These are phyloP conservation scores for Aphidoletes aphidimyza DNA, from an alignment of 2,888 invertebrate genomes.

Conservation along the genomic window DNA sequence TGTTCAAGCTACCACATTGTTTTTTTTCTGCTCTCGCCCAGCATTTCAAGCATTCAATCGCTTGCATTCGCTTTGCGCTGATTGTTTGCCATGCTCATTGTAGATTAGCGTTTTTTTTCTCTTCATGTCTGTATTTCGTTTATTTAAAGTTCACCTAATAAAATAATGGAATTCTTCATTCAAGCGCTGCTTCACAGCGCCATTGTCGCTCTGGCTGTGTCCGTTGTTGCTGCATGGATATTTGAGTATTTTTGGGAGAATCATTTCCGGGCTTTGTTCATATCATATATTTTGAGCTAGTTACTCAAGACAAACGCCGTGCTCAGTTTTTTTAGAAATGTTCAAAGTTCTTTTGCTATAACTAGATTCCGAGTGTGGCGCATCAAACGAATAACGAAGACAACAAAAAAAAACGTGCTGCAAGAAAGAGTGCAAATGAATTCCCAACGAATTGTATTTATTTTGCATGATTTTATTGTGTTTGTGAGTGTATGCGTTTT, in stretches of 20 bases:
- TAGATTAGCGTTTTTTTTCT: background rate
- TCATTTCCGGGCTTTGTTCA: background rate
- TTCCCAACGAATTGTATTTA: slow-evolving; percentile 16
- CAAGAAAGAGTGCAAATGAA: slow-evolving; percentile 23
- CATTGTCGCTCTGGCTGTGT: too few relatives aligned
- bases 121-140: background rate
- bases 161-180: slow-evolving; percentile 39
- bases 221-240: background rate
- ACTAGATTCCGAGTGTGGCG: slow-evolving; percentile 31
- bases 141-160: slow-evolving; percentile 45
- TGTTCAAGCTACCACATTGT: background rate
- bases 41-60: background rate
- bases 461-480: slow-evolving; percentile 35
- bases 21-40: background rate
- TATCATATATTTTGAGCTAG: background rate
- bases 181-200: too few relatives aligned
- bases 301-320: background rate
- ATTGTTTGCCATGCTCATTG: background rate
- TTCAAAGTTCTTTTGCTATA: slow-evolving; percentile 17
- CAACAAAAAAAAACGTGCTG: background rate
- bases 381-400: background rate
- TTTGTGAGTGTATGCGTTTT: background rate
- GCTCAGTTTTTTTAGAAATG: background rate
- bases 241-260: background rate
- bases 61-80: background rate